Conservation (phyloP, 2,113 vertebrate species). For the Pachyramphus minor region DNA sequence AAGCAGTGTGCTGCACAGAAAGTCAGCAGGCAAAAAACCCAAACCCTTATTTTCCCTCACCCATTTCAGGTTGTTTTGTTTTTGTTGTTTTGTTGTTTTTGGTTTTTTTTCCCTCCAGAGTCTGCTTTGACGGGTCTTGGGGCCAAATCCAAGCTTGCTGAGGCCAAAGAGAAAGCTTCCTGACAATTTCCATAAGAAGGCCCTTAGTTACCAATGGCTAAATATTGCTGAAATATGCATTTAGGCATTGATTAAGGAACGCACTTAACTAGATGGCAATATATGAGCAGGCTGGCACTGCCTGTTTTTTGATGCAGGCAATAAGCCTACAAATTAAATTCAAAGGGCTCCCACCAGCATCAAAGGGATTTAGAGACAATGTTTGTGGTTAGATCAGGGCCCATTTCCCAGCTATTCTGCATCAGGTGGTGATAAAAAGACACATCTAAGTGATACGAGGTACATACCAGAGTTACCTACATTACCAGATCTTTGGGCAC, state of each 20-base stretch:
- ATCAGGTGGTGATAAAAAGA: background rate
- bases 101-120: background rate
- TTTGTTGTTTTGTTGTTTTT: no score
- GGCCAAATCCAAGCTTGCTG: background rate
- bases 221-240: background rate
- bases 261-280: background rate
- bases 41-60: background rate
- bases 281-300: background rate
- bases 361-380: background rate
- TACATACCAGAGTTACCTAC: background rate
- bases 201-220: background rate
- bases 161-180: background rate
- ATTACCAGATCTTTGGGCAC: background rate
- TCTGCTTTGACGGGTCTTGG: background rate
- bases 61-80: background rate
- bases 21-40: background rate
- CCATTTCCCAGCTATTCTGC: background rate
- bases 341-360: background rate
- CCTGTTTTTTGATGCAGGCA: background rate
- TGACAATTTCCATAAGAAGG: background rate
- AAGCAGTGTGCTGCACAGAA: background rate
- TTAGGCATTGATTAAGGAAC: background rate
- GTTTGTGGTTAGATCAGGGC: background rate
- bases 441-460: background rate
- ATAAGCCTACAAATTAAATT: background rate